Percentiles rank a stretch among this genome's conserved stretches.
Evolutionary conservation across 2,113 vertebrate species (phyloP).

Genomic region (Rhynchopsitta pachyrhyncha): DNA sequence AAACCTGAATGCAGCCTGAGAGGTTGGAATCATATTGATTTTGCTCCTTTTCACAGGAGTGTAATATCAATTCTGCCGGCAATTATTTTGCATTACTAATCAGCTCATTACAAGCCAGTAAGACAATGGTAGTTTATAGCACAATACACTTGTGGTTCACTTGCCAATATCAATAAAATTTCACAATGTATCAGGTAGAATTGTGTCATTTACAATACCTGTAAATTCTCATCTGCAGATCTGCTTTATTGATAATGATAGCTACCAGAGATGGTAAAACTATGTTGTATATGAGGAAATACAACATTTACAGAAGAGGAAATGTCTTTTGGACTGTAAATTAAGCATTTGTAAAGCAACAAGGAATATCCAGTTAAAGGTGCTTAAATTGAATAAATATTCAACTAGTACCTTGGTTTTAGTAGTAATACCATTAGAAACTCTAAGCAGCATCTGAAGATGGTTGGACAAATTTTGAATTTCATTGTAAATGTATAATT

Average conservation of each 20-base stretch:
- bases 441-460: neutral
- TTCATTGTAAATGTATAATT: neutral
- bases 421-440: neutral
- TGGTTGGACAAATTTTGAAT: neutral
- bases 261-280: neutral
- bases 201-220: neutral
- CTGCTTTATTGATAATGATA: neutral
- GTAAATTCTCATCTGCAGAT: neutral
- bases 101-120: constrained; percentile 54
- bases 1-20: neutral
- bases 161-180: constrained; percentile 29
- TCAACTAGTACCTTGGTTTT: neutral
- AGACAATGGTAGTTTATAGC: constrained; percentile 37
- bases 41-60: neutral
- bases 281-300: neutral
- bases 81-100: constrained; percentile 68
- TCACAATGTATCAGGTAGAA: neutral
- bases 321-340: neutral
- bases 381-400: neutral
- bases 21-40: constrained; percentile 18
- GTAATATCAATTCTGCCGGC: constrained; percentile 21
- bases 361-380: neutral
- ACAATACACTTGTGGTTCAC: constrained; percentile 29
- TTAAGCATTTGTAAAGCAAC: neutral
- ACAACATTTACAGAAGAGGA: neutral